Evolutionary conservation across 2,113 vertebrate genomes (phyloP).

Genomic region (Aix galericulata): DNA sequence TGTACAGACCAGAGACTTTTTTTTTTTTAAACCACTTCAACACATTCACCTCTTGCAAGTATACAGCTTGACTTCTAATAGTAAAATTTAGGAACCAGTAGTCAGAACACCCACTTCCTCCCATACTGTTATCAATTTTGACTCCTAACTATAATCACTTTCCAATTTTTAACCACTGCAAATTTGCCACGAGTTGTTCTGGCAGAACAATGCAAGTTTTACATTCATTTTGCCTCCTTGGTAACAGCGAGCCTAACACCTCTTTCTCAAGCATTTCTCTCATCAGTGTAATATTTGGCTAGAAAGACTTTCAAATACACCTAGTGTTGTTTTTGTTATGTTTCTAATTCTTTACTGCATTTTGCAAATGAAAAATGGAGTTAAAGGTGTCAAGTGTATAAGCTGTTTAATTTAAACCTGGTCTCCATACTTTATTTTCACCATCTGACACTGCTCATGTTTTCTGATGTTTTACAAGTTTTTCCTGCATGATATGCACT

Average conservation of each 20-base stretch:
- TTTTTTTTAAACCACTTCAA: background rate
- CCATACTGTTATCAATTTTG: background rate
- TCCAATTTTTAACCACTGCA: background rate
- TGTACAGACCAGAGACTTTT: background rate
- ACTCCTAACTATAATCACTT: background rate
- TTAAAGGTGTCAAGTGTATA: background rate
- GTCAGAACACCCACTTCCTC: background rate
- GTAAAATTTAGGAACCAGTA: background rate
- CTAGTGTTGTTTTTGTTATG: background rate
- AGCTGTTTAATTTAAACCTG: background rate
- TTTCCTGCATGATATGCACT: background rate
- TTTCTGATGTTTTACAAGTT: background rate
- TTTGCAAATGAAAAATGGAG: background rate
- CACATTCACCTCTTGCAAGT: background rate
- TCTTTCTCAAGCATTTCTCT: background rate
- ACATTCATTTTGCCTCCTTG: background rate
- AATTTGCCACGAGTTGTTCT: background rate
- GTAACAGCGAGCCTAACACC: background rate
- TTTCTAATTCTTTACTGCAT: background rate
- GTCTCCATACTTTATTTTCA: background rate
- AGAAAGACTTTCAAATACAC: background rate
- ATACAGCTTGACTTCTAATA: background rate
- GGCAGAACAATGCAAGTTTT: background rate
- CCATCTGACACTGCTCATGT: background rate
- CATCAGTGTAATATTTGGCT: background rate